These are phyloP conservation scores for Enoplosus armatus DNA, from an alignment of 2,797 vertebrate species.

Conservation along the genomic window DNA sequence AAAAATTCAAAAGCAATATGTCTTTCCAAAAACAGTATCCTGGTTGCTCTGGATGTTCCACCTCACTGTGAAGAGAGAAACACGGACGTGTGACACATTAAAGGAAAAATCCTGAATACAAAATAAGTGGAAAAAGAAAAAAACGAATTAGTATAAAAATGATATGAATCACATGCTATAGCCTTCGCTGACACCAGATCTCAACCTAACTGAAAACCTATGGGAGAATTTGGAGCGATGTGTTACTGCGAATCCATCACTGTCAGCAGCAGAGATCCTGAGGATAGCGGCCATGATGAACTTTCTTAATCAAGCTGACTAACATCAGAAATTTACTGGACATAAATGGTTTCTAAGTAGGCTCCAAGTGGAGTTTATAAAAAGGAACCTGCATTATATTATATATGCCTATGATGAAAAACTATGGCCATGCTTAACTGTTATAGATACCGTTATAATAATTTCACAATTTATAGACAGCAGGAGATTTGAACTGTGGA, in stretches of 20 bases:
- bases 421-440: neutral
- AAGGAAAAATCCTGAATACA: neutral
- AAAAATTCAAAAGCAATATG: constrained; percentile 5
- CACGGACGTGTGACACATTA: neutral
- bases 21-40: neutral
- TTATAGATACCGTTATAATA: neutral
- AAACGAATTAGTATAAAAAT: too few relatives aligned
- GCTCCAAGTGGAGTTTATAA: neutral
- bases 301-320: neutral
- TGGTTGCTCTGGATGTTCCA: neutral
- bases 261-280: neutral
- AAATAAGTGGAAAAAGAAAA: too few relatives aligned
- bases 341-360: neutral
- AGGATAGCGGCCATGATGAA: neutral
- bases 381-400: neutral
- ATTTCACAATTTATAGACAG: neutral
- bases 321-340: neutral
- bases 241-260: neutral
- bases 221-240: neutral
- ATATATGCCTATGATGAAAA: neutral
- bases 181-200: too few relatives aligned
- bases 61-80: neutral
- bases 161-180: too few relatives aligned
- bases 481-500: neutral
- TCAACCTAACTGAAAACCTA: too few relatives aligned